Percentiles rank a stretch among this genome's conserved stretches.
phyloP scores from a whole-genome alignment of 2,888 invertebrate species.

The Coleophora deauratella region DNA sequence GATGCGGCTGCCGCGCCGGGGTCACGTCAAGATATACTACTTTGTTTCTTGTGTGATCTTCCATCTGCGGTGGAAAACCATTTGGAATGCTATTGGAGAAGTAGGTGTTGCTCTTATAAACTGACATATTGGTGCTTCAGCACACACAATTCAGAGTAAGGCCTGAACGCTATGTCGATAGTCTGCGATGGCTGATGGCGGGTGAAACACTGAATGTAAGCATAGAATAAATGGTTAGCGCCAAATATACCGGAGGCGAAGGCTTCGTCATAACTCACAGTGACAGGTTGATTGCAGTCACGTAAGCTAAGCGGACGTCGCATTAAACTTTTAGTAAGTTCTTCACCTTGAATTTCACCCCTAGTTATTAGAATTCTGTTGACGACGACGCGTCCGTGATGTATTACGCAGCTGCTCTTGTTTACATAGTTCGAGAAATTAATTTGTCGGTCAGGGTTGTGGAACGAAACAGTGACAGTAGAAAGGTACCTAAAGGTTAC shows the following conservation, averaged over 20 bases:
- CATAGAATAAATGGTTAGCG: slow-evolving; percentile 20
- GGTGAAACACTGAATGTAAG: neutral
- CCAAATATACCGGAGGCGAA: slow-evolving; percentile 6
- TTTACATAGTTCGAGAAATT: too few relatives aligned
- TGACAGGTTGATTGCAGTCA: slow-evolving; percentile 57
- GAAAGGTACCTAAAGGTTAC: too few relatives aligned
- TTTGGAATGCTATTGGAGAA: slow-evolving; percentile 44
- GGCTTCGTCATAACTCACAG: slow-evolving; percentile 47
- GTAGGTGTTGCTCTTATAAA: slow-evolving; percentile 38
- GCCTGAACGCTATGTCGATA: neutral
- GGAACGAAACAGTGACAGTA: neutral
- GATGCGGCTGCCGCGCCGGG: slow-evolving; percentile 41
- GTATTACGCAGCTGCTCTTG: neutral
- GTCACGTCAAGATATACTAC: slow-evolving; percentile 56
- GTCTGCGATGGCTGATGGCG: neutral
- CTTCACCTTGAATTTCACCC: slow-evolving; percentile 3
- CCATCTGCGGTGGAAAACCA: slow-evolving; percentile 42
- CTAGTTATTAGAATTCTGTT: neutral
- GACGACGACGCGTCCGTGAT: neutral
- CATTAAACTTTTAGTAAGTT: slow-evolving; percentile 43
- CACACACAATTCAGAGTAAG: neutral
- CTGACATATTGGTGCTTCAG: slow-evolving; percentile 34
- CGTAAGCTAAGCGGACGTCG: slow-evolving; percentile 41
- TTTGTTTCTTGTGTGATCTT: slow-evolving; percentile 41
- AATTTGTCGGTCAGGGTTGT: too few relatives aligned